Evolutionary conservation across 2,888 invertebrate species (phyloP), one percentile per base, ranked within the genome.

Genomic region (Camptogramma bilineatum): DNA sequence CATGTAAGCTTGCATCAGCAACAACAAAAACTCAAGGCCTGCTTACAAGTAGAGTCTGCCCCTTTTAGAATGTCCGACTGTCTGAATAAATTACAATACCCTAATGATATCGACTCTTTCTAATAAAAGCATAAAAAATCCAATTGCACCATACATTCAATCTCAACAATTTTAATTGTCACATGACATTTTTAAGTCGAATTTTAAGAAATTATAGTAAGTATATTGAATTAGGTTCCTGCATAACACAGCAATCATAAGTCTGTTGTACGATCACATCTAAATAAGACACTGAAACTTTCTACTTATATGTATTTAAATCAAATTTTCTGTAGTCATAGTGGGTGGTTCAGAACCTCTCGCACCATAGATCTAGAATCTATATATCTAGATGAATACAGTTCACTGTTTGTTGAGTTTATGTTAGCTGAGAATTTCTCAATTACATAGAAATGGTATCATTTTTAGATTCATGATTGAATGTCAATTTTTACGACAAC

Each of bases 131-230:
- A 60, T 70, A 66, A 54, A 67, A 63, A 66, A 64, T 73, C 72
- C 65, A 67, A 75, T 75, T 75, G 76, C 78, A 78, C 78, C 76
- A 76, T 73, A 77, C 80, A 81, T 77, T 77, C 79, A 82, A 81
- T 83, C 78, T 76, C 74, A 76, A 77, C 78, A 79, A 81, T 79
- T 81, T 75, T 66, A 65, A 79, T 74, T 75, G 75, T 78, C 68
- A 71, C 62, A 65, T 34, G 58, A 69, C 52, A 46, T 44, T 61
- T 53, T 52, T 31, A 75, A 71, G 74, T 71, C 73, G 62, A 73
- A 73, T 67, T 69, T 56, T 72, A 73, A 69, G 73, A 74, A 76
- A 73, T 10, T 21, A 34, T 17, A 28, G 47, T 21, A 19, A 48
- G 28, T 10, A 34, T 34, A 34, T 10, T 10, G 9, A 39, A 39